Percentiles rank a stretch among this genome's conserved stretches.
Conservation (phyloP, 1,140 invertebrate species). For the Bombus cullumanus region DNA sequence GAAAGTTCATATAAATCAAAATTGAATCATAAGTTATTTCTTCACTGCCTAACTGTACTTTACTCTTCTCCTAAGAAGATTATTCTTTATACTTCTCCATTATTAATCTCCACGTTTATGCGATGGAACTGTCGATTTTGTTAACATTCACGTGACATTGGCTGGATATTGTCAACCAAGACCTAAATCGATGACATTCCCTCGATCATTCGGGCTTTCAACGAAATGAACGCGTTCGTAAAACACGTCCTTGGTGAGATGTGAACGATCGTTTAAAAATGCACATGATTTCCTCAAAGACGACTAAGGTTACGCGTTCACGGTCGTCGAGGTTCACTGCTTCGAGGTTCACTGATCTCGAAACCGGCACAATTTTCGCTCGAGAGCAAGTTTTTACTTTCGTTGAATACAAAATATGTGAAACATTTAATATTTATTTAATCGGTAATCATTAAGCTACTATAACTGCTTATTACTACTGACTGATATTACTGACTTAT, state of each 20-base stretch:
- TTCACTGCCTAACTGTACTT: too few relatives aligned
- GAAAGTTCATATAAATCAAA: neutral
- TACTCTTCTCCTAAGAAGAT: too few relatives aligned
- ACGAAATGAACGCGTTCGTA: neutral
- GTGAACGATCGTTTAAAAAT: neutral
- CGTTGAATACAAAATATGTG: neutral
- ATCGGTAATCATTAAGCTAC: neutral
- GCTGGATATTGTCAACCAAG: neutral
- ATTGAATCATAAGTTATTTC: too few relatives aligned
- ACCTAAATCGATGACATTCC: neutral
- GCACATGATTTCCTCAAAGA: neutral
- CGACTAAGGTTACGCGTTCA: conserved; percentile 3
- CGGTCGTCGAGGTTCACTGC: neutral
- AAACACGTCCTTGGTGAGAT: neutral
- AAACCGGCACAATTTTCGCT: neutral
- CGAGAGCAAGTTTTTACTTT: neutral
- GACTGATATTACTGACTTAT: neutral
- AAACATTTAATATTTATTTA: neutral
- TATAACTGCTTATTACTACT: neutral
- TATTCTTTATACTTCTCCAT: too few relatives aligned
- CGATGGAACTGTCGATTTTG: neutral
- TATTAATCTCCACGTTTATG: neutral
- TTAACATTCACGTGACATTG: neutral
- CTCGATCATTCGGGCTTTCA: neutral
- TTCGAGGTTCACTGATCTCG: neutral